Percentiles rank a stretch among this genome's conserved stretches.
Conservation (phyloP, 2,888 invertebrate genomes). For the Acanthosepion lycidas region DNA sequence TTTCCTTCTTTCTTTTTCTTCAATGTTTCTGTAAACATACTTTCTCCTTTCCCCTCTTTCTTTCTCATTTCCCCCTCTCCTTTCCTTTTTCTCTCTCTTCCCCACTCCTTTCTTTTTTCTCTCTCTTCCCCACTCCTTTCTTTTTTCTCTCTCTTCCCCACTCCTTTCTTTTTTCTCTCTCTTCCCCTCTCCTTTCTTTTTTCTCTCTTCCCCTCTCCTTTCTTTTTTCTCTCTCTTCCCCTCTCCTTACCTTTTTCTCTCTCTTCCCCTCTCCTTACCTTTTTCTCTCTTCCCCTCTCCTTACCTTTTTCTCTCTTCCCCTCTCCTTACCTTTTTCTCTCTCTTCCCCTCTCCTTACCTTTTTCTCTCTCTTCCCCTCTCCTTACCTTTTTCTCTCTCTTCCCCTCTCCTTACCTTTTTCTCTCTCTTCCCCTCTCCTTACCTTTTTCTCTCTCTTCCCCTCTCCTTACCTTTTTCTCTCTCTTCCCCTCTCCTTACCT, state of each 20-base stretch:
- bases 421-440: not conserved
- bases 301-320: not conserved
- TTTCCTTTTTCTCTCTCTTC: no score
- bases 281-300: not conserved
- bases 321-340: slow-evolving; percentile 35
- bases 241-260: slow-evolving; percentile 34
- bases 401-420: not conserved
- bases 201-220: not conserved
- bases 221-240: slow-evolving; percentile 20
- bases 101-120: not conserved
- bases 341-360: no score
- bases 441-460: no score
- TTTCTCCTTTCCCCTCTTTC: not conserved
- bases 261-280: not conserved
- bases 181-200: no score
- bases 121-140: not conserved
- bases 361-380: no score
- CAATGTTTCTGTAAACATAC: not conserved
- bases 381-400: not conserved
- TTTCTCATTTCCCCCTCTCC: not conserved
- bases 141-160: no score
- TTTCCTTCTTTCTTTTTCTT: not conserved
- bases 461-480: not conserved
- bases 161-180: no score
- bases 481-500: not conserved